Evolutionary conservation across 2,113 vertebrate species (phyloP).

Genomic region (Capreolus pygargus): DNA sequence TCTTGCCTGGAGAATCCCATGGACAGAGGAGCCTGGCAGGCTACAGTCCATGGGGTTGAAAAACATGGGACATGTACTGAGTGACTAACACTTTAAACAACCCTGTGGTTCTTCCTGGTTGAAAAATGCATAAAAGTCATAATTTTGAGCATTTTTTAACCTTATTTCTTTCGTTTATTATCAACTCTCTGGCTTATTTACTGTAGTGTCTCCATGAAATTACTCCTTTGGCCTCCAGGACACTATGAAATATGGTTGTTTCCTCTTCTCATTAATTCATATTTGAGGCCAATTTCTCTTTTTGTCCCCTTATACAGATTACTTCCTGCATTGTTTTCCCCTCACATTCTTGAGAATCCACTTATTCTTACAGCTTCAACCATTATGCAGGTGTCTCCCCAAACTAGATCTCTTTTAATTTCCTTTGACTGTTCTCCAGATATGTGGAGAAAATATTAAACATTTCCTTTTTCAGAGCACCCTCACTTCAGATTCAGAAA

Average conservation of each 20-base stretch:
- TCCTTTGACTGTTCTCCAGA: not conserved
- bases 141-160: not conserved
- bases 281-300: not conserved
- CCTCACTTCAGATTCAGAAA: not conserved
- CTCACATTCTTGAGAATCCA: not conserved
- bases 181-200: conserved; percentile 1
- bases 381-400: not conserved
- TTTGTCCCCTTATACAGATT: not conserved
- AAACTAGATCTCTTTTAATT: not conserved
- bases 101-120: not conserved
- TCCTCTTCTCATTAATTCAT: not conserved
- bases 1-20: not conserved
- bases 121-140: not conserved
- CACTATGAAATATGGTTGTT: not conserved
- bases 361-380: not conserved
- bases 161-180: not conserved
- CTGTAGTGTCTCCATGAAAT: not conserved
- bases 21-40: not conserved
- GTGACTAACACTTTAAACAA: not conserved
- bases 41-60: not conserved
- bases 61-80: not conserved
- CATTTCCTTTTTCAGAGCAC: not conserved
- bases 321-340: not conserved
- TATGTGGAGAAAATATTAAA: not conserved
- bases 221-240: not conserved